phyloP scores from a whole-genome alignment of 2,113 vertebrate species.

The Eleginops maclovinus region DNA sequence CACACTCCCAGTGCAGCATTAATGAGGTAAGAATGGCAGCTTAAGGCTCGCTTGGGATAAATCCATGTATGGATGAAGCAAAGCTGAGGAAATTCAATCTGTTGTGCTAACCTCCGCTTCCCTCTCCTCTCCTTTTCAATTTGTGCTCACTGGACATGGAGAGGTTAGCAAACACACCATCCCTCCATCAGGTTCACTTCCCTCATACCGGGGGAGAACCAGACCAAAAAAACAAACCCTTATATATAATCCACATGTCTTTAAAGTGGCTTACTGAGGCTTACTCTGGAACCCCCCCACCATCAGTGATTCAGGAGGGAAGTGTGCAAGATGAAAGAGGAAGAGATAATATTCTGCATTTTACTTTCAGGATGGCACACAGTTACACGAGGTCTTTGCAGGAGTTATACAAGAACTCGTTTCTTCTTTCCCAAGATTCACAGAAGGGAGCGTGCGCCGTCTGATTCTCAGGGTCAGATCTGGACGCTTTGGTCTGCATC shows the following conservation, averaged over 20 bases:
- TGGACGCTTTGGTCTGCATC: no score
- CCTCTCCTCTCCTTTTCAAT: constrained; percentile 41
- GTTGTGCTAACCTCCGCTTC: constrained; percentile 71
- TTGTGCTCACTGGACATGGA: constrained; percentile 43
- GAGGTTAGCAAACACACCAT: constrained; percentile 34
- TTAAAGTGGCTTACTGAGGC: constrained; percentile 28
- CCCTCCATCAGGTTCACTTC: constrained; percentile 43
- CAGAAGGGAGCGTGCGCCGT: no score
- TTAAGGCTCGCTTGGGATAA: constrained; percentile 63
- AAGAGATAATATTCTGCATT: constrained; percentile 28
- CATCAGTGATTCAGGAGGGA: constrained; percentile 16
- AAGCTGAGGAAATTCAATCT: constrained; percentile 73
- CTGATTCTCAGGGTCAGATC: no score
- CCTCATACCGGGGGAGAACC: constrained; percentile 6
- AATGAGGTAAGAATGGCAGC: constrained; percentile 67
- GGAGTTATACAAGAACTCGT: no score
- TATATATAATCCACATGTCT: constrained; percentile 37
- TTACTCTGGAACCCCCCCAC: constrained; percentile 13
- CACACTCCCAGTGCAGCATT: constrained; percentile 45
- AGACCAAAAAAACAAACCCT: constrained; percentile 28
- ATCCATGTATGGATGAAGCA: constrained; percentile 74
- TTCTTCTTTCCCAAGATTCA: no score
- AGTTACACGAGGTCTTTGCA: constrained; percentile 31
- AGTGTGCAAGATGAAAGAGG: not conserved
- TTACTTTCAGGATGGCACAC: constrained; percentile 52